These are phyloP conservation scores for Limnephilus marmoratus DNA, from an alignment of 2,888 invertebrate genomes.

Conservation along the genomic window DNA sequence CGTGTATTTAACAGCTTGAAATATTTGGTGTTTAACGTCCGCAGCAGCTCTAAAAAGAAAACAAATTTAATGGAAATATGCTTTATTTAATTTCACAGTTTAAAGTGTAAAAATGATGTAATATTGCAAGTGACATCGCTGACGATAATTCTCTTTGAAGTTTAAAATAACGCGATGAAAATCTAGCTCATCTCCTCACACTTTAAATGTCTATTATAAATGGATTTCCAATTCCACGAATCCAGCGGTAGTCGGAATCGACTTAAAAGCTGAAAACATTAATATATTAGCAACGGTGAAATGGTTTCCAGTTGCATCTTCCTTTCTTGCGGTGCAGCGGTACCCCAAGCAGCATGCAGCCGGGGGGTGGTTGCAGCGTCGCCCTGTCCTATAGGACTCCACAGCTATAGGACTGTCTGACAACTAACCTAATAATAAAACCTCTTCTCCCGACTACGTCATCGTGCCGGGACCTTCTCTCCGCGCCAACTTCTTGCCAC, in stretches of 20 bases:
- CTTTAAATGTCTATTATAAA: slow-evolving; percentile 18
- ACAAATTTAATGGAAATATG: background rate
- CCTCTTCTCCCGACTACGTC: slow-evolving; percentile 68
- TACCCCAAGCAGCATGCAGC: background rate
- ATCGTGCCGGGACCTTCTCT: slow-evolving; percentile 7
- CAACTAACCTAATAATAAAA: slow-evolving; percentile 76
- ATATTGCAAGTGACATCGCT: background rate
- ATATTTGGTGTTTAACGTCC: background rate
- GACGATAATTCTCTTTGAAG: background rate
- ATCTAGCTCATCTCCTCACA: background rate
- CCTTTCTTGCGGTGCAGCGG: slow-evolving; percentile 34
- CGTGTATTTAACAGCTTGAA: background rate
- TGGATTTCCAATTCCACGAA: slow-evolving; percentile 14
- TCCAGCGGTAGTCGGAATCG: slow-evolving; percentile 20
- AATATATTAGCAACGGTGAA: slow-evolving; percentile 48
- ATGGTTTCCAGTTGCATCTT: slow-evolving; percentile 48
- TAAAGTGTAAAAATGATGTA: background rate
- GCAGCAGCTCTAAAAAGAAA: background rate
- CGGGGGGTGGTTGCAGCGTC: too few relatives aligned
- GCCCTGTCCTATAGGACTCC: slow-evolving; percentile 20
- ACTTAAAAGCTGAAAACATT: slow-evolving; percentile 46
- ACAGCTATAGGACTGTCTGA: slow-evolving; percentile 57
- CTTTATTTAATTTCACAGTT: background rate
- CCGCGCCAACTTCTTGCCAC: slow-evolving; percentile 25
- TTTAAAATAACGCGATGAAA: background rate